These are phyloP conservation scores for Plestiodon gilberti DNA, from an alignment of 2,113 vertebrate genomes.

Conservation along the genomic window DNA sequence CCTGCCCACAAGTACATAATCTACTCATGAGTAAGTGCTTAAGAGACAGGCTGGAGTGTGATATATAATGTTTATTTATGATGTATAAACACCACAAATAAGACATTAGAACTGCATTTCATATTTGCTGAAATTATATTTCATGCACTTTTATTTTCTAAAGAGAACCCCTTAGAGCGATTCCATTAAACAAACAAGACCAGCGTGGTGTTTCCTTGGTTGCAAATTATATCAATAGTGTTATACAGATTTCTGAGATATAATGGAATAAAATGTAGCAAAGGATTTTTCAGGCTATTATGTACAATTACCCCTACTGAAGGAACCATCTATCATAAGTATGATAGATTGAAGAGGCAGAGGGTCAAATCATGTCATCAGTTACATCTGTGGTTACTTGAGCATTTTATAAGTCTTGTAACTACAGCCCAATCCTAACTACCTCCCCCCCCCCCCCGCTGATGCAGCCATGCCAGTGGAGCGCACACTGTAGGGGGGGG, in stretches of 20 bases:
- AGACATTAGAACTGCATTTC: not conserved
- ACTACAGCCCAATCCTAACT: not conserved
- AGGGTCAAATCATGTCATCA: slow-evolving; percentile 7
- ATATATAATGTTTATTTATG: not conserved
- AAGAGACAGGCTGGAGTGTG: not conserved
- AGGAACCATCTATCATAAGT: not conserved
- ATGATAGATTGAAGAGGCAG: slow-evolving; percentile 22
- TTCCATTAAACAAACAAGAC: slow-evolving; percentile 24
- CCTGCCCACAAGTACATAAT: not conserved
- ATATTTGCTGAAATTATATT: not conserved
- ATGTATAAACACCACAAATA: not conserved
- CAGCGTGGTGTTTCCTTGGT: slow-evolving; percentile 30
- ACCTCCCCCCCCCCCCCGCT: too few relatives aligned
- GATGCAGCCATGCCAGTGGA: too few relatives aligned
- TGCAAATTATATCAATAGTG: slow-evolving; percentile 33
- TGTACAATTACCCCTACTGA: slow-evolving; percentile 35
- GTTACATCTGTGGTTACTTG: not conserved
- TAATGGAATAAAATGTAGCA: slow-evolving; percentile 30
- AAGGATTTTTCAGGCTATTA: slow-evolving; percentile 42
- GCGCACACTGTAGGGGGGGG: too few relatives aligned
- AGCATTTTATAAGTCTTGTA: not conserved
- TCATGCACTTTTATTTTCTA: slow-evolving; percentile 19
- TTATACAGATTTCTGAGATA: slow-evolving; percentile 39
- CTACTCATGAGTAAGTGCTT: not conserved
- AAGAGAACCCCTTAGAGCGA: not conserved